Evolutionary conservation across 2,797 vertebrate species (phyloP).

Genomic region (Pterois miles): DNA sequence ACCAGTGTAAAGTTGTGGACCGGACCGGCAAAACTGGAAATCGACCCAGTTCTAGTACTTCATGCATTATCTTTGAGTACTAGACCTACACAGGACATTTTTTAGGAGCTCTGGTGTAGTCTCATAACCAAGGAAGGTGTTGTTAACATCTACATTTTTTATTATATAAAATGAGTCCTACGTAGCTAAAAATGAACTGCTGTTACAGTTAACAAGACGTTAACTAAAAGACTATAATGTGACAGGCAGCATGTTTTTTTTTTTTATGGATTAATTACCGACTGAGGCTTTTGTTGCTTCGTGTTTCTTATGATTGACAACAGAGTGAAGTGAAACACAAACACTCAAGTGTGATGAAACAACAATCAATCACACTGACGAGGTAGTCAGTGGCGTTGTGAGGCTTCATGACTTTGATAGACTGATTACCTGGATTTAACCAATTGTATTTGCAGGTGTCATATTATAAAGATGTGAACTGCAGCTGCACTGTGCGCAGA

Average conservation of each 20-base stretch:
- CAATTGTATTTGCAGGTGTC: neutral
- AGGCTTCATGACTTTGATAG: neutral
- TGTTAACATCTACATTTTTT: too few species aligned
- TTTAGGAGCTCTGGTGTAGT: too few species aligned
- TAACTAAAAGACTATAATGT: neutral
- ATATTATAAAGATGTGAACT: neutral
- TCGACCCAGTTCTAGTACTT: too few species aligned
- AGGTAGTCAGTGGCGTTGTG: too few species aligned
- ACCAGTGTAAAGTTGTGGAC: too few species aligned
- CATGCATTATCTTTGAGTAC: too few species aligned
- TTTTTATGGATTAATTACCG: conserved; percentile 12
- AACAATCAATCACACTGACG: conserved; percentile 28
- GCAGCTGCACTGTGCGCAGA: neutral
- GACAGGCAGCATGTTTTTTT: neutral
- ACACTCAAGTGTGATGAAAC: conserved; percentile 17
- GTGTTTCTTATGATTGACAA: conserved; percentile 29
- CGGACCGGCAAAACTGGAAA: too few species aligned
- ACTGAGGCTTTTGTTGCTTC: neutral
- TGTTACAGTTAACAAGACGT: neutral
- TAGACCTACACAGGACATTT: too few species aligned
- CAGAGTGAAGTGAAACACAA: conserved; percentile 25
- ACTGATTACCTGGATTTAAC: conserved; percentile 11
- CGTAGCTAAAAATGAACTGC: neutral
- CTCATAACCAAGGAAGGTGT: too few species aligned
- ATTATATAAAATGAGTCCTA: too few species aligned